Evolutionary conservation across 2,113 vertebrate genomes (phyloP).

Genomic region (Zeus faber): DNA sequence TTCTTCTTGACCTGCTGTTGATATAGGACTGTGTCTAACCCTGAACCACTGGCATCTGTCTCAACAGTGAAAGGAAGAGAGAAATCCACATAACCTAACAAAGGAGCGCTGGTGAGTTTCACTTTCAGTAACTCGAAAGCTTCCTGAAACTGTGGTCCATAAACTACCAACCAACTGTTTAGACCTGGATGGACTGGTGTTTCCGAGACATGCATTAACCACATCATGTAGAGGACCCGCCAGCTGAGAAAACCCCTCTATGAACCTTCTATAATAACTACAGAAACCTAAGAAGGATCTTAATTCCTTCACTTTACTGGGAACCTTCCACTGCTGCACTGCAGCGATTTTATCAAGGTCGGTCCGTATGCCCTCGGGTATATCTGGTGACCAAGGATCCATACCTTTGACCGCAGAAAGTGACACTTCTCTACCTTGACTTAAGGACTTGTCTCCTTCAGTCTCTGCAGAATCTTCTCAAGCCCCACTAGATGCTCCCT

Average conservation of each 20-base stretch:
- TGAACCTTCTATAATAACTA: constrained; percentile 28
- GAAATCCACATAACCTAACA: constrained; percentile 8
- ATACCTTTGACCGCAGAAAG: constrained; percentile 1
- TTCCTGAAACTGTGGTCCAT: constrained; percentile 1
- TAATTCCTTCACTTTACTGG: constrained; percentile 10
- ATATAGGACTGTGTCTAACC: constrained; percentile 9
- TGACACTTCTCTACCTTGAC: not conserved
- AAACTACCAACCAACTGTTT: not conserved
- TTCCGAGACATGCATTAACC: constrained; percentile 3
- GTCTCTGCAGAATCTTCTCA: not conserved
- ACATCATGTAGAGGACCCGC: constrained; percentile 26
- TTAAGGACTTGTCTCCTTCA: constrained; percentile 1
- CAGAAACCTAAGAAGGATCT: constrained; percentile 27
- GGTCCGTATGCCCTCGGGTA: constrained; percentile 4
- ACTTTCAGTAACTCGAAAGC: constrained; percentile 12
- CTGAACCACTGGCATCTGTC: constrained; percentile 14
- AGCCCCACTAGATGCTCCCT: not conserved
- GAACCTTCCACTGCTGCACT: constrained; percentile 15
- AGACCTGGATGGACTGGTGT: not conserved
- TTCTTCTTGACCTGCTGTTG: constrained; percentile 12
- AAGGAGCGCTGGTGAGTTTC: constrained; percentile 10
- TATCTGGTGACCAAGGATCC: constrained; percentile 12
- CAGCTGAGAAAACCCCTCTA: constrained; percentile 18
- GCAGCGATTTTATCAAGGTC: constrained; percentile 6
- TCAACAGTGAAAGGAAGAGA: constrained; percentile 5